These are phyloP conservation scores for Nasonia giraulti DNA, from an alignment of 1,140 invertebrate species.

Conservation along the genomic window DNA sequence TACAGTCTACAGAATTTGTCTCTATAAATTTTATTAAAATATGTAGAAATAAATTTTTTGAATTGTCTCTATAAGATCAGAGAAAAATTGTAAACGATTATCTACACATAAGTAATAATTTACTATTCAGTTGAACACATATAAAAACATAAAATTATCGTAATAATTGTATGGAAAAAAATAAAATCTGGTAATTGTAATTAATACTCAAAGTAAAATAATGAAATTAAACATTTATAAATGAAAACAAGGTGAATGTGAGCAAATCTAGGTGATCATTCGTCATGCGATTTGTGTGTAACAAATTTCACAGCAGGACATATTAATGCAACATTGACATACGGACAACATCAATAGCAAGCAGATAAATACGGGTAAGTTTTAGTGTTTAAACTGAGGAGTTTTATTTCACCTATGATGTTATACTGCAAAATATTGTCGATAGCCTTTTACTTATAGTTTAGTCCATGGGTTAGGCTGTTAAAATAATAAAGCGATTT, in stretches of 20 bases:
- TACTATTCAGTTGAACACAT: background rate
- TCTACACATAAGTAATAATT: slow-evolving; percentile 12
- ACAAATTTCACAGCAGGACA: slow-evolving; percentile 40
- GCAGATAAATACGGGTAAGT: slow-evolving; percentile 44
- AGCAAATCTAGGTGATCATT: slow-evolving; percentile 29
- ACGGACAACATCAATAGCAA: slow-evolving; percentile 50
- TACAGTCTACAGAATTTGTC: background rate
- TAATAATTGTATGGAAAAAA: background rate
- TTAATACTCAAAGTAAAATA: background rate
- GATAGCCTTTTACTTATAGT: slow-evolving; percentile 66
- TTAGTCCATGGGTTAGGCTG: slow-evolving; percentile 70
- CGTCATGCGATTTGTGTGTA: slow-evolving; percentile 37
- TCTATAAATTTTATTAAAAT: background rate
- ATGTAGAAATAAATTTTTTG: background rate
- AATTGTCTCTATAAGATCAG: background rate
- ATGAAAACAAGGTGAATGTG: background rate
- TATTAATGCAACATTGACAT: slow-evolving; percentile 38
- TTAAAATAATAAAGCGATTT: slow-evolving; percentile 66
- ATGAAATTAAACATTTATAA: slow-evolving; percentile 12
- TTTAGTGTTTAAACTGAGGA: slow-evolving; percentile 49
- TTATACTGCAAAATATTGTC: slow-evolving; percentile 65
- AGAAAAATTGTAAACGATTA: slow-evolving; percentile 25
- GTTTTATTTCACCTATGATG: slow-evolving; percentile 67
- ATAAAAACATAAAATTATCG: background rate
- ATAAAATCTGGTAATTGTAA: background rate